Base-by-base conservation (phyloP, 1,140 invertebrate genomes). In the Diprion similis region DNA sequence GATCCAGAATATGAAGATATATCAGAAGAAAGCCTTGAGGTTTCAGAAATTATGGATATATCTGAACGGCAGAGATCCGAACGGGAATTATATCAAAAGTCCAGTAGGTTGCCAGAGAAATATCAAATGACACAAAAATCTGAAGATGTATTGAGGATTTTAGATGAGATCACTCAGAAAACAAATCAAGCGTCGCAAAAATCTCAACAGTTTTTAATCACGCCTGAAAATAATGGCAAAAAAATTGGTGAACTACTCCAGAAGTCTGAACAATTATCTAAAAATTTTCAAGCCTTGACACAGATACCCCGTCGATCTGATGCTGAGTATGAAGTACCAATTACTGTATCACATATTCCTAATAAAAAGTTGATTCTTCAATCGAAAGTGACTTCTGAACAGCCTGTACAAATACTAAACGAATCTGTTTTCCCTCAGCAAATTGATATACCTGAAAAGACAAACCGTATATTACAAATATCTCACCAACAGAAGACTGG, bases 1-100 rank as follows among this genome's bases (percentile, higher is more conserved):
- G 85, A 87, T 76, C 80, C 86, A 7, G 85, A 87, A n/a, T 88
- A 87, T 47, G 86, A 87, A 47, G 86, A 88, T 72, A 88, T 88
- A 45, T 88, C 87, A 1, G 86, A 88, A 46, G 87, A 88, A 67
- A 87, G 86, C 68, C 78, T 87, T 8, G 86, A 88, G 75, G 83
- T 87, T 0, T 87, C 85, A 3, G 84, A 87, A 78, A 88, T 88
- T 71, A 79, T 86, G 8, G 85, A 87, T 66, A 82, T 74, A 78
- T 83, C 82, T 9, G 80, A 84, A 11, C 68, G 66, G 1, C 72
- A 65, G 18, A 68, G 37, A 48, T 17, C 51, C 11, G 51, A 59
- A 13, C 72, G 73, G 11, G 48, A 79, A 8, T 83, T 79, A 65
- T 72, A 74, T 11, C 77, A 78, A n/a, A 84, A 82, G 70, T 75